Percentiles rank a stretch among this genome's conserved stretches.
Conservation (phyloP, 1,140 invertebrate genomes). For the Helicorthomorpha holstii region DNA sequence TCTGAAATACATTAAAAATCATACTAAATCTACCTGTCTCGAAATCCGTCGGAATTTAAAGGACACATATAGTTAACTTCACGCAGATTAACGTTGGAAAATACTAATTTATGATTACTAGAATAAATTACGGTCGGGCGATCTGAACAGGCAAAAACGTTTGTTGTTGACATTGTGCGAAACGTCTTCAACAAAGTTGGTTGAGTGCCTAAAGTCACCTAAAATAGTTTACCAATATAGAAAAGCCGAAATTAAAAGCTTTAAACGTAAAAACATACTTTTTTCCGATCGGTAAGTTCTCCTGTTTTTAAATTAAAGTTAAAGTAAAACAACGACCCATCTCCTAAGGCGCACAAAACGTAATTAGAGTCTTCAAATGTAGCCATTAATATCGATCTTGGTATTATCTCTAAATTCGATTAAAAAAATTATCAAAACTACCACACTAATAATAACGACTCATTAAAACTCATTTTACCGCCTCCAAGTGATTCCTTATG, state of each 20-base stretch:
- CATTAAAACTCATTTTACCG: constrained; percentile 28
- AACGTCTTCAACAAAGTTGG: constrained; percentile 87
- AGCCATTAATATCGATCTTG: constrained; percentile 83
- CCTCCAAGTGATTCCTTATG: constrained; percentile 75
- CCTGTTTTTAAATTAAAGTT: constrained; percentile 54
- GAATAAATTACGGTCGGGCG: constrained; percentile 97
- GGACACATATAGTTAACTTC: constrained; percentile 98
- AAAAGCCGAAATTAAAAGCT: not conserved
- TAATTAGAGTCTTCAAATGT: constrained; percentile 85
- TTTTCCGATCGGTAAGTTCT: constrained; percentile 60
- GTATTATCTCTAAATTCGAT: constrained; percentile 65
- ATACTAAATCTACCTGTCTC: constrained; percentile 46
- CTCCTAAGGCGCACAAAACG: constrained; percentile 79
- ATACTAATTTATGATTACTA: constrained; percentile 95
- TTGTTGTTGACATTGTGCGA: constrained; percentile 75
- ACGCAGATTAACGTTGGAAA: constrained; percentile 97
- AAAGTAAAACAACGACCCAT: constrained; percentile 97
- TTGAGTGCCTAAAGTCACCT: constrained; percentile 86
- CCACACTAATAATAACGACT: not conserved
- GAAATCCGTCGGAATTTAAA: constrained; percentile 82
- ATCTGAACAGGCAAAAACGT: constrained; percentile 97
- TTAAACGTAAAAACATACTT: no score
- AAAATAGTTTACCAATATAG: not conserved
- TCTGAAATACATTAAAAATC: constrained; percentile 1
- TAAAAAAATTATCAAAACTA: constrained; percentile 7